Percentiles rank a stretch among this genome's conserved stretches.
Conservation (phyloP, 2,888 invertebrate species). For the Synergus laeviventris region DNA sequence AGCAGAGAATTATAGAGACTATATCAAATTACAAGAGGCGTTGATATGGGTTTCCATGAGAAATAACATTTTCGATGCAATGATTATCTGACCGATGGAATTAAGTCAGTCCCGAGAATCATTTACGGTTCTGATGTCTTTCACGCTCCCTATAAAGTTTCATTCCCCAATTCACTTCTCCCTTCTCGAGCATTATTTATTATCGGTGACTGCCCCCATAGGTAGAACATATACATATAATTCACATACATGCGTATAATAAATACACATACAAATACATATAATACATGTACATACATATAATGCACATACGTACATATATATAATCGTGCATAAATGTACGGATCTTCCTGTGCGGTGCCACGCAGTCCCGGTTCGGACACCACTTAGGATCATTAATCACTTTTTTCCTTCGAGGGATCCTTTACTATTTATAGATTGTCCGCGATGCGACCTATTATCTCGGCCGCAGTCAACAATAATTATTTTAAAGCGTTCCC, state of each 20-base stretch:
- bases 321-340: background rate
- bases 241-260: background rate
- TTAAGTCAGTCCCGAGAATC: constrained; percentile 60
- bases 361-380: constrained; percentile 46
- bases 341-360: constrained; percentile 26
- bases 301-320: background rate
- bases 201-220: constrained; percentile 51
- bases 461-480: constrained; percentile 60
- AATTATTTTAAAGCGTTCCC: constrained; percentile 60
- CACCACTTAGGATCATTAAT: constrained; percentile 53
- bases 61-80: constrained; percentile 46
- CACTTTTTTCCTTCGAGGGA: constrained; percentile 56
- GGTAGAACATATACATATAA: constrained; percentile 42
- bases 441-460: constrained; percentile 64
- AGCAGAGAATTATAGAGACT: background rate
- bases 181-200: constrained; percentile 60
- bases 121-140: constrained; percentile 54
- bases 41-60: background rate
- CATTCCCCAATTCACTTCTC: constrained; percentile 46
- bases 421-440: constrained; percentile 64
- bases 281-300: background rate
- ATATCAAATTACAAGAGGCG: background rate
- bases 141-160: constrained; percentile 42
- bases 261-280: background rate
- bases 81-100: constrained; percentile 60